Percentiles rank a stretch among this genome's conserved stretches.
Evolutionary conservation across 2,113 vertebrate genomes (phyloP).

Genomic region (Clarias batrachus): DNA sequence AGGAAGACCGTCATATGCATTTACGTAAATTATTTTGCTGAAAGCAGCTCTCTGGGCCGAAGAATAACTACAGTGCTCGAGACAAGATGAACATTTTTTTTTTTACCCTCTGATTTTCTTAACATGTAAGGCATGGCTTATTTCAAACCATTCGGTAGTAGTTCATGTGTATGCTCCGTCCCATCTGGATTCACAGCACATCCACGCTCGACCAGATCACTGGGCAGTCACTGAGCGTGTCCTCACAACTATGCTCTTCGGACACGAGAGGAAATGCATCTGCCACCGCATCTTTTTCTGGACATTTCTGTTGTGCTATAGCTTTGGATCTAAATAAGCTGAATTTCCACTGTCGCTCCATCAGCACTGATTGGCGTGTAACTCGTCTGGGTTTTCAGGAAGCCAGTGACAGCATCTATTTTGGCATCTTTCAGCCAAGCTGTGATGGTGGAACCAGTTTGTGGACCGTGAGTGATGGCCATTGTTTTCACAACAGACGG

Average conservation of each 20-base stretch:
- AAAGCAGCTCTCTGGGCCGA: background rate
- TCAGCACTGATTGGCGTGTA: background rate
- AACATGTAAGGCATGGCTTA: background rate
- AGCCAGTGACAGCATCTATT: background rate
- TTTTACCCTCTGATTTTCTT: background rate
- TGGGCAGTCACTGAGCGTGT: background rate
- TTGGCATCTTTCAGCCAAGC: background rate
- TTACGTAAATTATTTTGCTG: background rate
- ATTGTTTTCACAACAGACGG: conserved; percentile 18
- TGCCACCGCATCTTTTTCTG: background rate
- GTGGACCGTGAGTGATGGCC: conserved; percentile 23
- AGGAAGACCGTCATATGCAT: background rate
- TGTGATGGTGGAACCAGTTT: conserved; percentile 15
- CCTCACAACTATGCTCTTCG: background rate
- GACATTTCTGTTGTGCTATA: background rate
- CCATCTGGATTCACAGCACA: background rate
- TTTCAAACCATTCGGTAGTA: background rate
- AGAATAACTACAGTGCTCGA: background rate
- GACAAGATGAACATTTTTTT: background rate
- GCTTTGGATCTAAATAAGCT: background rate
- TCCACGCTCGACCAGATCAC: background rate
- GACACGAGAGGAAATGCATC: background rate
- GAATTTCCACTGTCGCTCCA: background rate
- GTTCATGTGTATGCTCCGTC: background rate
- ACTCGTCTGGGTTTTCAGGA: background rate